Evolutionary conservation across 2,113 vertebrate genomes (phyloP), one percentile per base, ranked within the genome.

Genomic region (Leucoraja erinaceus): DNA sequence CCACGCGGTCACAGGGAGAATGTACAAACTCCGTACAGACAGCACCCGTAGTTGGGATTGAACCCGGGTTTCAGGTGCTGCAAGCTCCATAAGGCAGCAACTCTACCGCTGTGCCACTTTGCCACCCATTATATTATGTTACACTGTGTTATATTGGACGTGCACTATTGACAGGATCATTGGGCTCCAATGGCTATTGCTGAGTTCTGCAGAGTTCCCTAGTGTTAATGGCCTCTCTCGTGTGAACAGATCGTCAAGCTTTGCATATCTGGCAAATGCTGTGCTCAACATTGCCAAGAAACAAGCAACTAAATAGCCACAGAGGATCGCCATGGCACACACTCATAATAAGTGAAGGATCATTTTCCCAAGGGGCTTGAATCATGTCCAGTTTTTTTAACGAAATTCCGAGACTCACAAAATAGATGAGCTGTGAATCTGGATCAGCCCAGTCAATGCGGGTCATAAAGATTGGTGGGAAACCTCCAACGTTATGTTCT

Each of bases 251-350:
- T 31, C 86, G 16, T 70, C 61, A 90, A 22, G 20, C 16, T 90
- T 56, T 56, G 54, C 54, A 84, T 33, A 90, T 90, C 61, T 90
- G 86, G 86, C 86, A 90, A 70, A 28, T 4, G 59, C 86, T 38
- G 63, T n/a, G 33, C 31, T 90, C n/a, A n/a, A 66, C 59, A 7
- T 20, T 70, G 59, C 63, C 86, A 90, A 90, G 86, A n/a, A 70
- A 8, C n/a, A 90, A 20, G 22, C 33, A n/a, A 68, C 66, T 90
- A 68, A 33, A 8, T 90, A 25, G 88, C 63, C 88, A 90, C 33
- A 10, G 31, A 90, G 84, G 84, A 90, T 20, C 86, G 38, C 28
- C 63, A 33, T 90, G 86, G 63, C 86, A 90, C n/a, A 68, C 31
- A 68, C 28, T 38, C 63, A 38, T 70, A 70, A 90, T 31, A 68